Conservation (phyloP, 2,888 invertebrate species). For the Sarcophaga carnaria region DNA sequence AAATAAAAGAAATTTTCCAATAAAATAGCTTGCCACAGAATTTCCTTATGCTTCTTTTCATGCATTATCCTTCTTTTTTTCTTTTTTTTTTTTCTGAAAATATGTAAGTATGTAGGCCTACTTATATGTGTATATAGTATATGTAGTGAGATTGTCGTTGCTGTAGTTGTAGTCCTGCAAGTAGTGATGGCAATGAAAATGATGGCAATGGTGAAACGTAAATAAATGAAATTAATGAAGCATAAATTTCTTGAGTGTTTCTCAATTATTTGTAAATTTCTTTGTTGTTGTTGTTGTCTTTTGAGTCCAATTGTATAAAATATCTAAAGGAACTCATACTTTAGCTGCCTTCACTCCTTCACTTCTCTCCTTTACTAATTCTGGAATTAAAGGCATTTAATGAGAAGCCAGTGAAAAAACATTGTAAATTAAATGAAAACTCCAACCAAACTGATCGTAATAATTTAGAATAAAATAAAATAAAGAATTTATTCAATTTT, state of each 20-base stretch:
- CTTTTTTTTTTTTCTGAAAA: too few species aligned
- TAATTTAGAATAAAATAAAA: slow-evolving; percentile 21
- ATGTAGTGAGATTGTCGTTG: too few species aligned
- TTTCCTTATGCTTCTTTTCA: background rate
- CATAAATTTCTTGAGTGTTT: slow-evolving; percentile 64
- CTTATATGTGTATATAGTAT: background rate
- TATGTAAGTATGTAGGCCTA: background rate
- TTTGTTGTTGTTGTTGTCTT: background rate
- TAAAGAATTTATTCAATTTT: too few species aligned
- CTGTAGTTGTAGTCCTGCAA: background rate
- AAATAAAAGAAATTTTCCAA: background rate
- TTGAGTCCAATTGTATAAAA: background rate
- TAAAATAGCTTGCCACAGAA: background rate
- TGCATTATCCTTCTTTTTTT: too few species aligned
- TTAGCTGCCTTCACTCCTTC: background rate
- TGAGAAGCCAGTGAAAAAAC: background rate
- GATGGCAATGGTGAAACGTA: slow-evolving; percentile 35
- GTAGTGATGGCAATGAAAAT: background rate
- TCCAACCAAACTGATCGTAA: slow-evolving; percentile 37
- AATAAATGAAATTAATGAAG: slow-evolving; percentile 60
- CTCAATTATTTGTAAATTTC: slow-evolving; percentile 56
- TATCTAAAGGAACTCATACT: background rate
- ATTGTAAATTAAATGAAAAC: slow-evolving; percentile 31
- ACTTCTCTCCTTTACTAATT: too few species aligned
- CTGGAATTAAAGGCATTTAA: too few species aligned